Percentiles rank a stretch among this genome's conserved stretches.
phyloP scores from a whole-genome alignment of 2,797 vertebrate genomes.

The Manis pentadactyla region DNA sequence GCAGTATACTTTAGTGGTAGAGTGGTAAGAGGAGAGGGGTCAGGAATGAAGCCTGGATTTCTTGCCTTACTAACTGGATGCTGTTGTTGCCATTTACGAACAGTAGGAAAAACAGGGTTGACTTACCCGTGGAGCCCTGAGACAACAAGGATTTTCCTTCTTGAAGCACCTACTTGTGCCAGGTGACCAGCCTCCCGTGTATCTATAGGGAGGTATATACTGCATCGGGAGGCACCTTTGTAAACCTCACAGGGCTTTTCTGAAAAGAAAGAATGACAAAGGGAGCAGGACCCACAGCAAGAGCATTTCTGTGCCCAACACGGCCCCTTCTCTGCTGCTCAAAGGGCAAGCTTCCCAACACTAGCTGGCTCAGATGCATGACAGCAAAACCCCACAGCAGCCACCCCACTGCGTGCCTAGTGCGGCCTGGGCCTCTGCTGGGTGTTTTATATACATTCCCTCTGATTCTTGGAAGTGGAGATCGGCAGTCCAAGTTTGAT shows the following conservation, averaged over 20 bases:
- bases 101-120: neutral
- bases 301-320: neutral
- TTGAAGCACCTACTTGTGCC: neutral
- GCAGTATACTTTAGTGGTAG: neutral
- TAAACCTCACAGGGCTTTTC: neutral
- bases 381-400: neutral
- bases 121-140: neutral
- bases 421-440: neutral
- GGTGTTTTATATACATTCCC: neutral
- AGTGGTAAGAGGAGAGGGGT: neutral
- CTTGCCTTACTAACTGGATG: neutral
- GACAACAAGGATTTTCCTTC: neutral
- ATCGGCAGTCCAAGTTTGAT: neutral
- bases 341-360: neutral
- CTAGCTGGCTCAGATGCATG: neutral
- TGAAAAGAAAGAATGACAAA: neutral
- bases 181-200: neutral
- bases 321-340: neutral
- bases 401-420: neutral
- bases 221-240: neutral
- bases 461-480: neutral
- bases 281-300: neutral
- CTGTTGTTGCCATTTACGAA: neutral
- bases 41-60: neutral
- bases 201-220: neutral